Base-by-base conservation (phyloP, 2,113 vertebrate species). In the Scortum barcoo region DNA sequence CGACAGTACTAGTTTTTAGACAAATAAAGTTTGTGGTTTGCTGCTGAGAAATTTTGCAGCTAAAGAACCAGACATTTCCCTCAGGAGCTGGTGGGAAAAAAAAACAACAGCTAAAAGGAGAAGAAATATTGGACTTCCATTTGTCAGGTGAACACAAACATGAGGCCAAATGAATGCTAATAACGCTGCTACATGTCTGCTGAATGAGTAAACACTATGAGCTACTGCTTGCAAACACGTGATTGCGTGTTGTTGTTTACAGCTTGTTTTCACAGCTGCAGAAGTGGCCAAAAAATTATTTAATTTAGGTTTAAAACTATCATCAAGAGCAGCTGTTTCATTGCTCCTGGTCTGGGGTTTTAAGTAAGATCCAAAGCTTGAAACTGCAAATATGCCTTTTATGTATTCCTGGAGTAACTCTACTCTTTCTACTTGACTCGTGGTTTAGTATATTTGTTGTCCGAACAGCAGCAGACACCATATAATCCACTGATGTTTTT, bases 341-440 rank as follows among this genome's bases (percentile, higher is more conserved):
- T 4, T 4, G 16, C 22, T 56, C 9, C 62, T 20, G 10, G 20
- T 50, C n/a, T 30, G 56, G 26, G 20, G 19, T 73, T 53, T 67
- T 42, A 71, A 62, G 48, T 33, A 5, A 57, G 67, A 51, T 53
- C 1, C 26, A 46, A 28, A 74, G 36, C 7, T 24, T 53, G 6
- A 74, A 50, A 14, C 22, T 42, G 7, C 17, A 82, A 68, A 40
- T 16, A 7, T 30, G 20, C 24, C 17, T 54, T 3, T 3, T 56
- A 7, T 28, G 7, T 53, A 19, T 72, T 80, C 78, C 24, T 70
- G 7, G 17, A 76, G 54, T 30, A 62, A 50, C 40, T 62, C 50
- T 38, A 9, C 40, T 58, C 12, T 17, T 36, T 44, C 13, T 70
- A 57, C 24, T 56, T 42, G 38, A 78, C 54, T 19, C 48, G n/a